Percentiles rank a stretch among this genome's conserved stretches.
Evolutionary conservation across 2,888 invertebrate genomes (phyloP).

Genomic region (Proisotoma minuta): DNA sequence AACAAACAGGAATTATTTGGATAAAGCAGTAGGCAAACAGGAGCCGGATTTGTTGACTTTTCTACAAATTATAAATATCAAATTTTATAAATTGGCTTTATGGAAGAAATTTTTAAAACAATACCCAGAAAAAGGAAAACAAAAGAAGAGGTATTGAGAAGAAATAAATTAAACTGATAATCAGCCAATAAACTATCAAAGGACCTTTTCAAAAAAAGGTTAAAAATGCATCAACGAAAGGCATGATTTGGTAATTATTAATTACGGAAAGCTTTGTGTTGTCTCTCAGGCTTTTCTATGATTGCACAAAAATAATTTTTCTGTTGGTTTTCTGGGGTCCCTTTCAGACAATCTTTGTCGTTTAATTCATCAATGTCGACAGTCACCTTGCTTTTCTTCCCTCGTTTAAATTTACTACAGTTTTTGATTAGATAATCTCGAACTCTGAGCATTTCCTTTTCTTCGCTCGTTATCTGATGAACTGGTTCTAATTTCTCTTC

Average conservation of each 20-base stretch:
- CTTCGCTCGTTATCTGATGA: not conserved
- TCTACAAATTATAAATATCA: not conserved
- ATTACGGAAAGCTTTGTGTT: not conserved
- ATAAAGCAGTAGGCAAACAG: not conserved
- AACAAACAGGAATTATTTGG: not conserved
- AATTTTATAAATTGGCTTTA: not conserved
- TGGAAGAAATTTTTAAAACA: not conserved
- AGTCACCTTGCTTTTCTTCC: not conserved
- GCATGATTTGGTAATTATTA: not conserved
- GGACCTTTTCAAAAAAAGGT: not conserved
- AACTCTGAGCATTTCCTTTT: not conserved
- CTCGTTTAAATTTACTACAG: not conserved
- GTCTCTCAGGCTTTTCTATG: not conserved
- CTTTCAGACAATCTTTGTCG: not conserved
- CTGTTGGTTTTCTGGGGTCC: not conserved
- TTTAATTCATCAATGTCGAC: not conserved
- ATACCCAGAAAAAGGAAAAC: slow-evolving; percentile 1
- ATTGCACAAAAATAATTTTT: slow-evolving; percentile 6
- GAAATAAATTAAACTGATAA: not conserved
- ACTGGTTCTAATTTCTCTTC: no score
- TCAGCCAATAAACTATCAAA: not conserved
- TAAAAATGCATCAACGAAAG: not conserved
- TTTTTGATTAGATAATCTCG: not conserved
- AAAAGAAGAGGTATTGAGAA: not conserved
- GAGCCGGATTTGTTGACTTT: slow-evolving; percentile 1